Evolutionary conservation across 2,113 vertebrate species (phyloP).

Genomic region (Urocynchramus pylzowi): DNA sequence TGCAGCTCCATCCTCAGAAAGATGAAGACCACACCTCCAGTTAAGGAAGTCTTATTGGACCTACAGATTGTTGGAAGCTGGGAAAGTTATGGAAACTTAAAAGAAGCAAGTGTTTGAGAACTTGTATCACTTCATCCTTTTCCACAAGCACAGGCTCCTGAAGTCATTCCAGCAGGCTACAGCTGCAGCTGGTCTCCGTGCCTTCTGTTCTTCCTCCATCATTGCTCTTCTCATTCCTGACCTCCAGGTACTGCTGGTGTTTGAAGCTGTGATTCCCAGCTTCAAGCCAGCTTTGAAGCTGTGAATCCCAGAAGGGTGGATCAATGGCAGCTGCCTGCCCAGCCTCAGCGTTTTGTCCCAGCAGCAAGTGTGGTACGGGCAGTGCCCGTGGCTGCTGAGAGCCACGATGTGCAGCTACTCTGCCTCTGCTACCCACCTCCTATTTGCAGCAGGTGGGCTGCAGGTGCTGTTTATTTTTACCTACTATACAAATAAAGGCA

Average conservation of each 20-base stretch:
- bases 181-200: background rate
- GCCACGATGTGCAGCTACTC: rapidly evolving
- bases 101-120: background rate
- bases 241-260: background rate
- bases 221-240: rapidly evolving
- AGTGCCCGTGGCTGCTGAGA: rapidly evolving
- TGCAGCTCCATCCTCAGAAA: background rate
- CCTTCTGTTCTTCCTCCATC: background rate
- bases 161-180: background rate
- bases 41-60: background rate
- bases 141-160: background rate
- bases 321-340: background rate
- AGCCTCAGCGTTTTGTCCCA: background rate
- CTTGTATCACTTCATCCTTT: background rate
- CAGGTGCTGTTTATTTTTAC: background rate
- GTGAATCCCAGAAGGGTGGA: background rate
- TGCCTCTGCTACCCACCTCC: background rate
- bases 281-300: too few species aligned
- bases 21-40: background rate
- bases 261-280: background rate
- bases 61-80: background rate
- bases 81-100: background rate
- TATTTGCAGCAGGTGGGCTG: background rate
- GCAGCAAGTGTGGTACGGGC: background rate
- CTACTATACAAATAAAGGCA: background rate